Evolutionary conservation across 2,888 invertebrate species (phyloP), one percentile per base, ranked within the genome.

Genomic region (Euplagia quadripunctaria): DNA sequence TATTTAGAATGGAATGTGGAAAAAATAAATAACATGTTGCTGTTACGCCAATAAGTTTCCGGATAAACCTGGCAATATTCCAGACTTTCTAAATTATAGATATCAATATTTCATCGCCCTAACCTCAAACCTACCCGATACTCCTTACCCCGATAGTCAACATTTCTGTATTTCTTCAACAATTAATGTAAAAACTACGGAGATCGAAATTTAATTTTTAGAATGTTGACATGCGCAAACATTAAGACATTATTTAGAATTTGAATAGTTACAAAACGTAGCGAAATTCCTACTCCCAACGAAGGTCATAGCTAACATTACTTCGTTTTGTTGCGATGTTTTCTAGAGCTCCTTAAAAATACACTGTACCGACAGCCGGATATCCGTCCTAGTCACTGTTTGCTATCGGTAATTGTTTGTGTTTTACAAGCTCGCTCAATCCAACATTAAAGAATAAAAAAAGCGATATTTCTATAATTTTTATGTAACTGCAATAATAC

Each of bases 1-100:
- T 93, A 94, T 95, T 94, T 95, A 94, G 94, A 92, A 86, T 75
- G 91, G 93, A 93, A 93, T 93, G 90, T 91, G 83, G 85, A 90
- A 92, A 61, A 93, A 92, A 92, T 90, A 84, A 86, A 87, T 83
- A 79, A 87, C 85, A 87, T 87, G 88, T 75, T 75, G 76, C 87
- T 87, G 86, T 84, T 85, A 87, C 88, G 85, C 86, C 87, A 87
- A 88, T 91, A 88, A 88, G 90, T 91, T 93, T 93, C 93, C 92
- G 91, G 90, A 91, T 88, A 89, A 89, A 74, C 79, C 89, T 94
- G 94, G 93, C 91, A 71, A 55, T n/a, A 70, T 74, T 89, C 91
- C 92, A 92, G 88, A 85, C 84, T 84, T 87, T 86, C 85, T 87
- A 86, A 86, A 86, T 85, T 82, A 86, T 86, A 76, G 68, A 79